Conservation (phyloP, 2,113 vertebrate genomes). For the Pollimyrus isidori region DNA sequence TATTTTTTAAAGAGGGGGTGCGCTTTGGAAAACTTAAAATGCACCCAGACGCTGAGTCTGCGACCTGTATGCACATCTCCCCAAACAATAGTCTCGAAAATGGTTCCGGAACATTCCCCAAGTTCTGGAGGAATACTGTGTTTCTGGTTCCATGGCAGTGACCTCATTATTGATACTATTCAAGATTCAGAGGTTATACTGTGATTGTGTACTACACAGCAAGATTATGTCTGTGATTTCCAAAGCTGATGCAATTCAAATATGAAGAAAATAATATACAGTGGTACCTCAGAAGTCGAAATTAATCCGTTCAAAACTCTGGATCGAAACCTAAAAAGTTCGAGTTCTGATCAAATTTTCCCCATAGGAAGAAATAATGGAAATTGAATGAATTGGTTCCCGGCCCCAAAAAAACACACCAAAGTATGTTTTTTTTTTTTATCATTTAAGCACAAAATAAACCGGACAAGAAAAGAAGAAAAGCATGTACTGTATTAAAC, state of each 20-base stretch:
- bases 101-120: not conserved
- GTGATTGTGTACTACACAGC: not conserved
- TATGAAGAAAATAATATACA: not conserved
- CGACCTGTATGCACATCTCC: not conserved
- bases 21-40: not conserved
- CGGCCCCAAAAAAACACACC: too few species aligned
- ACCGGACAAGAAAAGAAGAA: too few species aligned
- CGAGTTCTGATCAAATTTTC: too few species aligned
- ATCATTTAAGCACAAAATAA: too few species aligned
- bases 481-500: too few species aligned
- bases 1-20: not conserved
- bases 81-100: not conserved
- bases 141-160: not conserved
- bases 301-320: too few species aligned
- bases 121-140: not conserved
- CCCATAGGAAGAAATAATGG: too few species aligned
- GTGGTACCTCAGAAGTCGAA: too few species aligned
- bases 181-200: not conserved
- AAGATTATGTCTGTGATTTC: not conserved
- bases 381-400: too few species aligned
- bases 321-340: too few species aligned
- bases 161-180: not conserved
- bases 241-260: not conserved
- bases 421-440: too few species aligned
- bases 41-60: not conserved